phyloP scores from a whole-genome alignment of 35 echinoderm and acorn worm species.

The Apostichopus japonicus region DNA sequence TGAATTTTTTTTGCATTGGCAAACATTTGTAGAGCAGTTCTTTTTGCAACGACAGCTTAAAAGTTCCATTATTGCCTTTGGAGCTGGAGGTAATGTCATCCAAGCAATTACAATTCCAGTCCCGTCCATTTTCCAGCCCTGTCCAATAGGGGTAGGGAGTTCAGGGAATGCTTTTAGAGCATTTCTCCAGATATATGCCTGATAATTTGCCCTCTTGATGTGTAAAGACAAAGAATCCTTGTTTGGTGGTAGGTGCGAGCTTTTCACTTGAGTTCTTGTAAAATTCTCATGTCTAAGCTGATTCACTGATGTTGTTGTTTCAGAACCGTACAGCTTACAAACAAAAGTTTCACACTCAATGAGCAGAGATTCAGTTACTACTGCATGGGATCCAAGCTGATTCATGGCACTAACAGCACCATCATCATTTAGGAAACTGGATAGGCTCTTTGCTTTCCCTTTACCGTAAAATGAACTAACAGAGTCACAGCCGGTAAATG shows the following conservation, averaged over 20 bases:
- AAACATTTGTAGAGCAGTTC: not conserved
- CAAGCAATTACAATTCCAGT: not conserved
- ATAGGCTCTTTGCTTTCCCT: too few species aligned
- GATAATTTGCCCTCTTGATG: too few species aligned
- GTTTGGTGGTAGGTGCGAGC: not conserved
- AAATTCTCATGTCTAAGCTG: constrained; percentile 18
- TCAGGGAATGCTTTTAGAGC: not conserved
- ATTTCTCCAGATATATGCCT: constrained; percentile 53
- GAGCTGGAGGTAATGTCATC: constrained; percentile 48
- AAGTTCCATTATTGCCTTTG: constrained; percentile 38
- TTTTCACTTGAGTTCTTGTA: constrained; percentile 16
- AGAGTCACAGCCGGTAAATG: too few species aligned
- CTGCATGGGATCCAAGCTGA: too few species aligned
- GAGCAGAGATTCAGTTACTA: not conserved
- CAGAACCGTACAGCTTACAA: constrained; percentile 29
- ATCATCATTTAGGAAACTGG: too few species aligned
- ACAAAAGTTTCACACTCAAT: constrained; percentile 11
- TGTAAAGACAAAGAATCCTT: constrained; percentile 20
- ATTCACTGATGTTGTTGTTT: constrained; percentile 30
- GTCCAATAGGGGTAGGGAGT: too few species aligned
- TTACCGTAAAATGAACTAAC: too few species aligned
- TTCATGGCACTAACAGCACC: too few species aligned
- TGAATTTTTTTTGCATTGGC: constrained; percentile 40
- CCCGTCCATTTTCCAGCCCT: constrained; percentile 40
- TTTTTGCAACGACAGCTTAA: constrained; percentile 23